phyloP scores from a whole-genome alignment of 2,888 invertebrate species.

The Drosophila buzzatii region DNA sequence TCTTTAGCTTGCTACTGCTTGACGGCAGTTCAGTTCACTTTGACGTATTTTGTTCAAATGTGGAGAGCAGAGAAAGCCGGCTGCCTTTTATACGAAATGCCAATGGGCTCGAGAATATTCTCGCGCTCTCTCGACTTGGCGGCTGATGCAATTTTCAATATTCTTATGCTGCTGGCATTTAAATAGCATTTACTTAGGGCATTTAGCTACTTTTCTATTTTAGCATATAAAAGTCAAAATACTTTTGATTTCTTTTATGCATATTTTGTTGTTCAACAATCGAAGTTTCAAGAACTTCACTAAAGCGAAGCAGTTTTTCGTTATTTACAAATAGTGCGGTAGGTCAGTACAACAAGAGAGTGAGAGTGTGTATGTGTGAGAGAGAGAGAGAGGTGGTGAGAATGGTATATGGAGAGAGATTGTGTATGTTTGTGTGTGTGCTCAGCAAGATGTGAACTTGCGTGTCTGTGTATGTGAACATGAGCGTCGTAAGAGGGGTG shows the following conservation, averaged over 20 bases:
- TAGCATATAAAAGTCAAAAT: not conserved
- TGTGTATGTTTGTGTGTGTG: not conserved
- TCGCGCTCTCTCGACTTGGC: slow-evolving; percentile 43
- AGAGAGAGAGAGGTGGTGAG: slow-evolving; percentile 4
- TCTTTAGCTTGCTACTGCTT: not conserved
- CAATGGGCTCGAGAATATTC: slow-evolving; percentile 38
- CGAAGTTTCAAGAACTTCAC: slow-evolving; percentile 16
- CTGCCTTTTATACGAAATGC: slow-evolving; percentile 57
- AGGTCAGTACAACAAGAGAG: slow-evolving; percentile 34
- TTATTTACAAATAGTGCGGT: slow-evolving; percentile 17
- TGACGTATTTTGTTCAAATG: slow-evolving; percentile 36
- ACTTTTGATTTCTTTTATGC: not conserved
- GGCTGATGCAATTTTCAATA: slow-evolving; percentile 60
- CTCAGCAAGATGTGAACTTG: not conserved
- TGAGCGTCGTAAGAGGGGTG: slow-evolving; percentile 3
- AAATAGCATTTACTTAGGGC: not conserved
- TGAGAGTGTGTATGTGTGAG: not conserved
- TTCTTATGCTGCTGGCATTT: slow-evolving; percentile 22
- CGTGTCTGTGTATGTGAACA: slow-evolving; percentile 1
- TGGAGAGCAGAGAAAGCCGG: not conserved
- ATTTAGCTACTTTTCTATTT: not conserved
- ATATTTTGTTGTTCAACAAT: slow-evolving; percentile 5
- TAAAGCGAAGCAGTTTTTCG: not conserved
- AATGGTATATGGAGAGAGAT: not conserved
- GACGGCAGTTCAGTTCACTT: slow-evolving; percentile 26